phyloP scores from a whole-genome alignment of 2,113 vertebrate genomes.

The Tautogolabrus adspersus region DNA sequence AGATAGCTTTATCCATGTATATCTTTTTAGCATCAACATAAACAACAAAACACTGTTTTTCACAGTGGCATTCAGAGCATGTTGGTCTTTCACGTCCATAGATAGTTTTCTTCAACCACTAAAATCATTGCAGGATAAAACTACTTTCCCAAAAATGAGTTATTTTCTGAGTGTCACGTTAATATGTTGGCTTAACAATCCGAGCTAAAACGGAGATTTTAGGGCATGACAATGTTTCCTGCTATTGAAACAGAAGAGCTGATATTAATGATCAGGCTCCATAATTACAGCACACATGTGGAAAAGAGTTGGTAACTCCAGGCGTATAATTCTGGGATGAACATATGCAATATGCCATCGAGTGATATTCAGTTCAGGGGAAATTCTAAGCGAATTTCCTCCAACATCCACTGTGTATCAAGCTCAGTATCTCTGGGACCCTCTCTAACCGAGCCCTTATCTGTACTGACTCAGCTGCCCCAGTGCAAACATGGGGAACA shows the following conservation, averaged over 20 bases:
- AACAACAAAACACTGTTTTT: not conserved
- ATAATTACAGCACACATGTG: not conserved
- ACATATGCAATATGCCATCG: not conserved
- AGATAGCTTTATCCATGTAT: not conserved
- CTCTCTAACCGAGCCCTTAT: constrained; percentile 71
- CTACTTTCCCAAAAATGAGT: not conserved
- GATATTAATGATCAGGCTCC: not conserved
- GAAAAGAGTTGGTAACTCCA: not conserved
- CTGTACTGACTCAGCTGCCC: constrained; percentile 81
- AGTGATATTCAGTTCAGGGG: constrained; percentile 10
- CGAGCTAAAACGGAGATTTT: too few relatives aligned
- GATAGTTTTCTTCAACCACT: too few relatives aligned
- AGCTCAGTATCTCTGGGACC: constrained; percentile 58
- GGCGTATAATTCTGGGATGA: not conserved
- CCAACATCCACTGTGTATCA: constrained; percentile 54
- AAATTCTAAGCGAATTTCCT: constrained; percentile 47
- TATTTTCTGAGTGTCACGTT: not conserved
- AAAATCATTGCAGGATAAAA: too few relatives aligned
- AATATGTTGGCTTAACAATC: too few relatives aligned
- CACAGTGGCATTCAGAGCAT: too few relatives aligned
- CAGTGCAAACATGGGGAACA: constrained; percentile 78
- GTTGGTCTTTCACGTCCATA: too few relatives aligned
- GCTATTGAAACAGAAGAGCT: too few relatives aligned
- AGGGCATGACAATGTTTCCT: too few relatives aligned
- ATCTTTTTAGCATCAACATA: not conserved